These are phyloP conservation scores for Troglohyphantes excavatus DNA, from an alignment of 2,888 invertebrate species.

Conservation along the genomic window DNA sequence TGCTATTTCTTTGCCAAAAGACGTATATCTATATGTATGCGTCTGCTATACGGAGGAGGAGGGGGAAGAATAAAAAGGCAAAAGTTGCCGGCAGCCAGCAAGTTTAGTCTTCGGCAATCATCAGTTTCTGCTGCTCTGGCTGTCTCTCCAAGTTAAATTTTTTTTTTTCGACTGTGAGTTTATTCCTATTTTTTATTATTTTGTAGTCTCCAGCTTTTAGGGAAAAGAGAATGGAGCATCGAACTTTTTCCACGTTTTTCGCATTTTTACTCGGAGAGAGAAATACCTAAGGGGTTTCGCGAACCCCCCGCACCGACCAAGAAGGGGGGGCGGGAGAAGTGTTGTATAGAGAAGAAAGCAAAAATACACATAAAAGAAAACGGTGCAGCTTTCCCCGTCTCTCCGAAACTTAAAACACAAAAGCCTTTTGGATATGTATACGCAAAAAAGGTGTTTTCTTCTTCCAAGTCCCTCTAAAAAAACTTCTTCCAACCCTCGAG, in stretches of 20 bases:
- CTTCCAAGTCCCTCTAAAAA: slow-evolving; percentile 36
- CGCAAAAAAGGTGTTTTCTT: slow-evolving; percentile 65
- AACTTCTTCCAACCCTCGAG: slow-evolving; percentile 71
- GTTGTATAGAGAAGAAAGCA: slow-evolving; percentile 11
- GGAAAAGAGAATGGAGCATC: slow-evolving; percentile 70
- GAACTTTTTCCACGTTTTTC: slow-evolving; percentile 43
- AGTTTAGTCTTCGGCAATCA: slow-evolving; percentile 75
- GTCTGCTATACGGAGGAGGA: slow-evolving; percentile 31
- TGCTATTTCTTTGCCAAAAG: slow-evolving; percentile 74
- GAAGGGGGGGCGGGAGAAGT: slow-evolving; percentile 34
- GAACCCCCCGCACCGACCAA: not conserved
- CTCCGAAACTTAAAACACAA: slow-evolving; percentile 63
- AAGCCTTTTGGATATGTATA: slow-evolving; percentile 72
- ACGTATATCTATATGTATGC: slow-evolving; percentile 67
- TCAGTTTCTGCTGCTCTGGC: slow-evolving; percentile 62
- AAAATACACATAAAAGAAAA: not conserved
- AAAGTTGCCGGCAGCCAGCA: slow-evolving; percentile 74
- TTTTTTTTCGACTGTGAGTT: slow-evolving; percentile 24
- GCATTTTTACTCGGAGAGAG: slow-evolving; percentile 50
- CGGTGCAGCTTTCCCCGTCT: slow-evolving; percentile 1
- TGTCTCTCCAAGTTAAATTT: slow-evolving; percentile 23
- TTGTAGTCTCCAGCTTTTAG: slow-evolving; percentile 64
- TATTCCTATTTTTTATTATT: slow-evolving; percentile 56
- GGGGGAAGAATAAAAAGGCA: slow-evolving; percentile 60
- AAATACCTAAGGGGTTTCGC: slow-evolving; percentile 75